These are phyloP conservation scores for Mya arenaria DNA, from an alignment of 1,140 invertebrate genomes.

Conservation along the genomic window DNA sequence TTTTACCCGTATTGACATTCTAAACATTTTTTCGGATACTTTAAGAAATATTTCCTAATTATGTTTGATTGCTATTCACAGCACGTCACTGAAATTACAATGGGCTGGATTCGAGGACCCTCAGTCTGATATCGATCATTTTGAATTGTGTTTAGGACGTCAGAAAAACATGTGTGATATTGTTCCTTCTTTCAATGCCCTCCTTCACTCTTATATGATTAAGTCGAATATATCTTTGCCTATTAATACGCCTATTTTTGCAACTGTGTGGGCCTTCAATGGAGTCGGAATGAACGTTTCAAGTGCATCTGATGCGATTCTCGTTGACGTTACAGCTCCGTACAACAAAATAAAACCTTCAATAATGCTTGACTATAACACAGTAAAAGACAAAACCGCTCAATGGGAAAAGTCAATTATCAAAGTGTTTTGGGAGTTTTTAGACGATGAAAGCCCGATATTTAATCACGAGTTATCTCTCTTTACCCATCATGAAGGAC, in stretches of 20 bases:
- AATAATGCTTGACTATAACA: conserved; percentile 3
- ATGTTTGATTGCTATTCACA: not conserved
- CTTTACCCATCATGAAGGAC: conserved; percentile 13
- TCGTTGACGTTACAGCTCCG: conserved; percentile 37
- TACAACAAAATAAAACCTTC: not conserved
- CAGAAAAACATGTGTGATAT: conserved; percentile 30
- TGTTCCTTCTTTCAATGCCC: not conserved
- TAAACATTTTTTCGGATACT: not conserved
- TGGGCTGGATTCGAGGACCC: conserved; percentile 61
- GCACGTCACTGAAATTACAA: conserved; percentile 29
- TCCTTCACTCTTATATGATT: conserved; percentile 11
- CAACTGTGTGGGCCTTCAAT: conserved; percentile 43
- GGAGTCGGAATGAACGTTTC: conserved; percentile 28
- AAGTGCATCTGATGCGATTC: conserved; percentile 37
- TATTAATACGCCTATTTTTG: conserved; percentile 37
- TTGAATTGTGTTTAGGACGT: conserved; percentile 41
- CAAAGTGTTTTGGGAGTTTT: conserved; percentile 4
- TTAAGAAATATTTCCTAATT: not conserved
- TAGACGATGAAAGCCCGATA: not conserved
- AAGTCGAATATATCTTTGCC: conserved; percentile 33
- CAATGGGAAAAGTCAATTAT: conserved; percentile 46
- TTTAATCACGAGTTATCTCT: not conserved
- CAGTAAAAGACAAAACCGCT: not conserved
- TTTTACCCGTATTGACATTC: not conserved
- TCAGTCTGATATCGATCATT: conserved; percentile 53